Evolutionary conservation across 1,140 invertebrate species (phyloP).

Genomic region (Apolygus lucorum): DNA sequence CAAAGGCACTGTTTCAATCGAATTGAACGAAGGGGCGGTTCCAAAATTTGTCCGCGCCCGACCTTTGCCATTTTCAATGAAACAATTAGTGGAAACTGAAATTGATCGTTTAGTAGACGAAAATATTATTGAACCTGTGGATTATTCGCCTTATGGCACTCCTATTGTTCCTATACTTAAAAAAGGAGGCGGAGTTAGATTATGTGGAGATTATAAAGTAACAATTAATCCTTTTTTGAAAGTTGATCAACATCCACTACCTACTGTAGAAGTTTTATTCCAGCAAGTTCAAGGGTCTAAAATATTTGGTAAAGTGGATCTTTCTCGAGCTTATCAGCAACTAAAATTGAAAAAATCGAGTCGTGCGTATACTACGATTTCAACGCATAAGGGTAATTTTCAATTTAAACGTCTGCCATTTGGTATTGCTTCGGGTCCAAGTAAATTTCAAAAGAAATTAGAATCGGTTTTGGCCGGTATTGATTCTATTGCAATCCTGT

Average conservation of each 20-base stretch:
- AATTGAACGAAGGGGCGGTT: neutral
- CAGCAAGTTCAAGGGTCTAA: neutral
- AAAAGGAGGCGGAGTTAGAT: neutral
- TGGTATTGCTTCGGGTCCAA: neutral
- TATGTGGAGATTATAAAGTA: neutral
- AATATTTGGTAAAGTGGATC: conserved; percentile 18
- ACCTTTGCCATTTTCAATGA: neutral
- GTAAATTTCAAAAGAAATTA: neutral
- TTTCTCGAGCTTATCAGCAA: conserved; percentile 14
- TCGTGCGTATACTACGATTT: neutral
- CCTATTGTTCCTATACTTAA: neutral
- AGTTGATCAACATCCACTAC: neutral
- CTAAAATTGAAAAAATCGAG: neutral
- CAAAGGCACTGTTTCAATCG: neutral
- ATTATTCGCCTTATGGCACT: neutral
- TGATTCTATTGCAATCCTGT: neutral
- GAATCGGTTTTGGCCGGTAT: conserved; percentile 13
- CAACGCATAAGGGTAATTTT: conserved; percentile 9
- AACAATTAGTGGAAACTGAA: neutral
- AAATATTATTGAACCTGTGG: neutral
- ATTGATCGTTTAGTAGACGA: neutral
- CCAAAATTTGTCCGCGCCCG: neutral
- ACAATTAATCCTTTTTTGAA: neutral
- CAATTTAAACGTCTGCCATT: neutral
- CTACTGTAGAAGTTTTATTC: neutral